Evolutionary conservation across 2,113 vertebrate species (phyloP).

Genomic region (Caloenas nicobarica): DNA sequence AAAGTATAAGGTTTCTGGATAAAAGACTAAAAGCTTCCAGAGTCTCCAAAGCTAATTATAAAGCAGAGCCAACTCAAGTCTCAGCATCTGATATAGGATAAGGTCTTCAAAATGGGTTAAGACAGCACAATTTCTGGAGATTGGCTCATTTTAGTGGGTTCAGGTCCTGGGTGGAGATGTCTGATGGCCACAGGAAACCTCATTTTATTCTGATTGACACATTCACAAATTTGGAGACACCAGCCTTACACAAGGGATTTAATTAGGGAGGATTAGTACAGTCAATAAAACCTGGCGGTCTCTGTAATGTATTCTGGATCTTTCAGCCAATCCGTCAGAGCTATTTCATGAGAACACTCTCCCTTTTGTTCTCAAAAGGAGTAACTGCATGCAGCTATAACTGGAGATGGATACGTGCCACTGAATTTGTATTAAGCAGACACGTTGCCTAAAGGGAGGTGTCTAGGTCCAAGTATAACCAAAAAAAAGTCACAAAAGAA

Average conservation of each 20-base stretch:
- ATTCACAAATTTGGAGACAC: background rate
- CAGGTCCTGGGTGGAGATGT: background rate
- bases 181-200: background rate
- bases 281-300: background rate
- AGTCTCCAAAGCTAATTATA: background rate
- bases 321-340: background rate
- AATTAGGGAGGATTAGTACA: background rate
- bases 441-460: background rate
- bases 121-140: background rate
- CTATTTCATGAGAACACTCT: background rate
- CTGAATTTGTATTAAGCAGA: background rate
- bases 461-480: background rate
- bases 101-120: background rate
- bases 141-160: background rate
- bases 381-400: background rate
- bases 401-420: background rate
- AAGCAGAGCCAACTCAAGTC: background rate
- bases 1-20: background rate
- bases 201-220: background rate
- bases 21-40: background rate
- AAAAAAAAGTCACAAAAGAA: background rate
- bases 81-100: background rate
- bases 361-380: background rate
- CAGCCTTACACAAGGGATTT: background rate
- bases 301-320: background rate